These are phyloP conservation scores for Myiozetetes cayanensis DNA, from an alignment of 2,113 vertebrate species.

Conservation along the genomic window DNA sequence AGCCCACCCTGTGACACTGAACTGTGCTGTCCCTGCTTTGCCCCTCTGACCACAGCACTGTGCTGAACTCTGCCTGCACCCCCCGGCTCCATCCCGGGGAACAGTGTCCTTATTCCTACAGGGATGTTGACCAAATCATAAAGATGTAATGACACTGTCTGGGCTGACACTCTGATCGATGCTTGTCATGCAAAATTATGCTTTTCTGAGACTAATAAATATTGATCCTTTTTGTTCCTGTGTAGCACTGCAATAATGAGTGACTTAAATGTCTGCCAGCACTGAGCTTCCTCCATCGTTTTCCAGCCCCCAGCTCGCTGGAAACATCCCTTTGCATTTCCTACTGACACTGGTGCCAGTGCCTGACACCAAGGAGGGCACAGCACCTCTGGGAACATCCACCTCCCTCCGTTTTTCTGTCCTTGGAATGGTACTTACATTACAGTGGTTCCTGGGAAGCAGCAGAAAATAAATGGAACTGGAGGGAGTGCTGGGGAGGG, in stretches of 20 bases:
- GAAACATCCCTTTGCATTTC: not conserved
- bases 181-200: constrained; percentile 63
- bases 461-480: not conserved
- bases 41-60: not conserved
- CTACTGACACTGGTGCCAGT: not conserved
- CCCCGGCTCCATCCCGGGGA: not conserved
- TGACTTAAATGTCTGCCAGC: not conserved
- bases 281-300: not conserved
- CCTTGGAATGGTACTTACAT: not conserved
- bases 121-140: not conserved
- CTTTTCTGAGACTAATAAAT: constrained; percentile 68
- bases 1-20: not conserved
- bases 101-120: not conserved
- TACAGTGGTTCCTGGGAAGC: not conserved
- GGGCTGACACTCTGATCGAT: constrained; percentile 39
- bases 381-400: not conserved
- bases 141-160: constrained; percentile 39
- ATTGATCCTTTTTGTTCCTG: constrained; percentile 52
- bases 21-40: not conserved
- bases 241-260: constrained; percentile 51
- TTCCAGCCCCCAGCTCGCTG: not conserved
- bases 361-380: not conserved
- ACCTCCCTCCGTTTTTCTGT: not conserved
- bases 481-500: not conserved
- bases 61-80: not conserved